phyloP scores from a whole-genome alignment of 2,113 vertebrate species.

The Dermatemys mawii region DNA sequence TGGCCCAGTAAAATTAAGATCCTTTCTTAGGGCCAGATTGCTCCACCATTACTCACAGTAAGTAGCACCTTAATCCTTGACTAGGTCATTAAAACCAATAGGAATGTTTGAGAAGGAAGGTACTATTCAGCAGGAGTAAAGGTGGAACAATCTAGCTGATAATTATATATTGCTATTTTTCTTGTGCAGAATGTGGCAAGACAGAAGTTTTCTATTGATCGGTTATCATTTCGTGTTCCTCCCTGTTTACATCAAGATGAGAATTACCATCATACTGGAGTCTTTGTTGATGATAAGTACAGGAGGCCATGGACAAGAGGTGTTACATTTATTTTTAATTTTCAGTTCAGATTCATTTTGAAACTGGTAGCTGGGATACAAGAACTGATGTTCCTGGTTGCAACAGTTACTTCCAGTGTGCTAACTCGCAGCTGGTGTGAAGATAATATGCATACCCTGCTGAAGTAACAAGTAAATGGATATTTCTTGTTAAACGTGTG shows the following conservation, averaged over 20 bases:
- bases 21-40: not conserved
- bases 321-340: slow-evolving; percentile 31
- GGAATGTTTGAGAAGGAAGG: not conserved
- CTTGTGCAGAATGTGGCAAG: slow-evolving; percentile 70
- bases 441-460: not conserved
- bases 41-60: not conserved
- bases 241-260: slow-evolving; percentile 72
- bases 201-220: slow-evolving; percentile 72
- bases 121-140: not conserved
- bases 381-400: not conserved
- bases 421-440: not conserved
- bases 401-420: not conserved
- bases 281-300: slow-evolving; percentile 72
- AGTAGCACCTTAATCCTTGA: not conserved
- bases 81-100: not conserved
- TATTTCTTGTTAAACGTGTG: not conserved
- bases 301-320: slow-evolving; percentile 82
- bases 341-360: slow-evolving; percentile 23
- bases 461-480: not conserved
- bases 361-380: not conserved
- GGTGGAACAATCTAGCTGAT: not conserved
- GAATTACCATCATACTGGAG: slow-evolving; percentile 66
- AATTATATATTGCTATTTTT: slow-evolving; percentile 31
- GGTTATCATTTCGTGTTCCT: slow-evolving; percentile 77
- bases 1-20: not conserved